A percentile compares a stretch with the other conserved stretches of the same genome.
Evolutionary conservation across 1,140 invertebrate species (phyloP).

Genomic region (Brachionus sp.): DNA sequence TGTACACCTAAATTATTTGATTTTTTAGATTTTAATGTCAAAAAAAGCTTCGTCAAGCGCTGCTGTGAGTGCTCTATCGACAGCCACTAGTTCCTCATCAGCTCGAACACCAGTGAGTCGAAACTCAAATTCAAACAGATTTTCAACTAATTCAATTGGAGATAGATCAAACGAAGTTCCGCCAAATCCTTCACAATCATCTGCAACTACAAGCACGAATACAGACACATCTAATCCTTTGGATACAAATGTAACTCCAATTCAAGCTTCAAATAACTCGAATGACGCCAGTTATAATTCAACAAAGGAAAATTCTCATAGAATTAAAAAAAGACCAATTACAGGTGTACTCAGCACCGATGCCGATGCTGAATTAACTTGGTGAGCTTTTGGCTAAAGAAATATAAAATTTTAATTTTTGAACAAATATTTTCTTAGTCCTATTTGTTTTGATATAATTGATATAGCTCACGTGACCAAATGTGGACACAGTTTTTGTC

Average conservation of each 20-base stretch:
- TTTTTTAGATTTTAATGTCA: slow-evolving; percentile 2
- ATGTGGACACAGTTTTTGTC: slow-evolving; percentile 86
- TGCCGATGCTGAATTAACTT: slow-evolving; percentile 53
- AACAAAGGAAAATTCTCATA: slow-evolving; percentile 59
- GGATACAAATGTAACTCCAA: slow-evolving; percentile 4
- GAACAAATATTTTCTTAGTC: slow-evolving; percentile 58
- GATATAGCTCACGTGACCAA: slow-evolving; percentile 84
- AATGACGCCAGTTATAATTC: slow-evolving; percentile 26
- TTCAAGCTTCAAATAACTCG: slow-evolving; percentile 3
- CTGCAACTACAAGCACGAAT: not conserved
- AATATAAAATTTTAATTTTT: not conserved
- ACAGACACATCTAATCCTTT: not conserved
- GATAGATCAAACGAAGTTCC: slow-evolving; percentile 24
- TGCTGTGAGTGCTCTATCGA: slow-evolving; percentile 16
- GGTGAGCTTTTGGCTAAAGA: not conserved
- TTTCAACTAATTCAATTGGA: not conserved
- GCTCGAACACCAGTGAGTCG: not conserved
- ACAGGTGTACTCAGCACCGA: slow-evolving; percentile 65
- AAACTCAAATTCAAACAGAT: not conserved
- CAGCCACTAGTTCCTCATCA: not conserved
- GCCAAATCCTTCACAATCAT: slow-evolving; percentile 14
- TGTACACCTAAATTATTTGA: not conserved
- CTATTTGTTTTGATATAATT: slow-evolving; percentile 84
- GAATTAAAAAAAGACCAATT: slow-evolving; percentile 54
- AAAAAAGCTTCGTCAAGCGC: slow-evolving; percentile 20